Evolutionary conservation across 2,113 vertebrate genomes (phyloP).

Genomic region (Lepus americanus): DNA sequence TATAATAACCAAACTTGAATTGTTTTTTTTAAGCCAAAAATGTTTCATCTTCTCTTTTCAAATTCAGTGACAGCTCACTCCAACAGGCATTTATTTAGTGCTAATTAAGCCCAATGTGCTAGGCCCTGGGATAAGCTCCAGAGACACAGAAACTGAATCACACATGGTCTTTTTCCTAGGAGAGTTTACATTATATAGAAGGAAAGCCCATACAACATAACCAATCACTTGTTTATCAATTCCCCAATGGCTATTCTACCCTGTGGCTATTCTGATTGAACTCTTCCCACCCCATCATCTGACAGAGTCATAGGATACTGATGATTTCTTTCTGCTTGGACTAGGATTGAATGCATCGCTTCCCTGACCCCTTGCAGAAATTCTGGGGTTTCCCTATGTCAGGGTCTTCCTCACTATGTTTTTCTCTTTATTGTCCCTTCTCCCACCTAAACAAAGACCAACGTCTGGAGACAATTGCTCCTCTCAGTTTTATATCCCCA

Average conservation of each 20-base stretch:
- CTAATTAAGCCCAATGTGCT: background rate
- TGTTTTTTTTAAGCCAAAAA: background rate
- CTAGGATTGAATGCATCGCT: background rate
- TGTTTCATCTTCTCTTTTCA: background rate
- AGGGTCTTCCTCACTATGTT: background rate
- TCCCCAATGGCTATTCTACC: background rate
- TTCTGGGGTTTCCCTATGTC: background rate
- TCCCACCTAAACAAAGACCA: background rate
- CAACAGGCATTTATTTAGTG: background rate
- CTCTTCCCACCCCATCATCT: background rate
- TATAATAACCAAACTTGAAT: background rate
- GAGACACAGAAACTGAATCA: background rate
- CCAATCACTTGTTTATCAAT: background rate
- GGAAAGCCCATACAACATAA: background rate
- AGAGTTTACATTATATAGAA: background rate
- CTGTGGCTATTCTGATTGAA: background rate
- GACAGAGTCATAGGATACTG: background rate
- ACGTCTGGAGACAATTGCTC: background rate
- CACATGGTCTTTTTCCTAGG: too few relatives aligned
- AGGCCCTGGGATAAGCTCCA: background rate
- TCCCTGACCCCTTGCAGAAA: background rate
- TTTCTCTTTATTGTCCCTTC: background rate
- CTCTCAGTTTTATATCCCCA: background rate
- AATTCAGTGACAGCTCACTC: background rate
- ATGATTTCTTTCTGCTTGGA: background rate